Base-by-base conservation (phyloP, 30 jellyfish, hydroid and myxozoan genomes). In the Cassiopea xamachana region DNA sequence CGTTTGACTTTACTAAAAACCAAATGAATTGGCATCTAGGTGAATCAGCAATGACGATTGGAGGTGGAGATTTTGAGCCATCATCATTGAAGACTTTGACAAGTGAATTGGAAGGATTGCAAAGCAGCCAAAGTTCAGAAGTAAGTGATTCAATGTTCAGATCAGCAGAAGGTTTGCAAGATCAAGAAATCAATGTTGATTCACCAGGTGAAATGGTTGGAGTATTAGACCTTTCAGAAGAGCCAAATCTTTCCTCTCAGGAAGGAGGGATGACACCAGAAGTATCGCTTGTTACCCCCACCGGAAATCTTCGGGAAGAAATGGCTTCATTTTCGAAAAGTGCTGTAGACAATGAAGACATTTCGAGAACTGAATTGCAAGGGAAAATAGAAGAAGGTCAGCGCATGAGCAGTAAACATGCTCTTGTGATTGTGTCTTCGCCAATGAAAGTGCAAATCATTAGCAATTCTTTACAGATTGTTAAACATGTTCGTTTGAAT, bases 51-150 rank as follows among this genome's bases (percentile, higher is more conserved):
- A 67, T 48, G 80, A 85, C 83, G 3, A 77, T 84, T 16, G 50
- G 79, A 58, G 97, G 82, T 2, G 94, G 88, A 43, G 98, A 93
- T 18, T 94, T 94, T 70, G 92, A 91, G 51, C 98, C 98, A 10
- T 87, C 91, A 9, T 94, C 98, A 9, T 47, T 91, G 39, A 91
- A 84, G 60, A 78, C 97, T 12, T 81, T 91, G 47, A 73, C 86
- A 12, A 68, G 92, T 48, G 92, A 79, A 49, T 48, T 49, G n/a
- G 90, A 77, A 44, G 91, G 84, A 60, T 61, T 76, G 5, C 92
- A 89, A 69, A 87, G 93, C 81, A 86, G 96, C 64, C 91, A 80
- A 60, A 81, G 90, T 80, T 88, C 95, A 49, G 91, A 88, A 46
- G 46, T 88, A 18, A 81, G 95, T 48, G 95, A 81, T 80, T 88